Evolutionary conservation across 2,888 invertebrate species (phyloP).

Genomic region (Branchipolynoe longqiensis): DNA sequence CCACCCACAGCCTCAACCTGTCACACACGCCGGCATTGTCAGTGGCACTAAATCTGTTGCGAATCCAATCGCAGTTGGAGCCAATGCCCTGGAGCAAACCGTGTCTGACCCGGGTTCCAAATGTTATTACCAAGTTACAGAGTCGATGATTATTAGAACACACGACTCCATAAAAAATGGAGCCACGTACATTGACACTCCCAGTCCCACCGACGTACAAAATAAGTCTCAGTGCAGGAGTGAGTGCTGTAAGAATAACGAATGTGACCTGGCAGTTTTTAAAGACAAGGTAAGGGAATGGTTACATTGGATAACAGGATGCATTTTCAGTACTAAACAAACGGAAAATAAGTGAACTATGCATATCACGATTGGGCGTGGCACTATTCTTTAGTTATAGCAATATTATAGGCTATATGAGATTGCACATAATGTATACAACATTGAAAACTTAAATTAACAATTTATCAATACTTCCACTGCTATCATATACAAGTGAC

Average conservation of each 20-base stretch:
- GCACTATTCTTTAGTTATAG: too few relatives aligned
- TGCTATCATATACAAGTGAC: too few relatives aligned
- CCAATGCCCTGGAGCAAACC: background rate
- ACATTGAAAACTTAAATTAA: too few relatives aligned
- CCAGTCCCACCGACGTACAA: background rate
- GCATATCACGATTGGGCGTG: too few relatives aligned
- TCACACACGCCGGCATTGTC: too few relatives aligned
- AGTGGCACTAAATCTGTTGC: background rate
- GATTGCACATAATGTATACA: too few relatives aligned
- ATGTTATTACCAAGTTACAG: slow-evolving; percentile 20
- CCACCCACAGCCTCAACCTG: too few relatives aligned
- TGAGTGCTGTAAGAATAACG: slow-evolving; percentile 48
- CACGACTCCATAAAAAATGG: slow-evolving; percentile 49
- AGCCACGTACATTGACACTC: slow-evolving; percentile 29
- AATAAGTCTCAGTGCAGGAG: slow-evolving; percentile 20
- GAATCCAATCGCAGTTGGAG: background rate
- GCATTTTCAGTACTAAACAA: too few relatives aligned
- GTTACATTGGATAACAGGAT: background rate
- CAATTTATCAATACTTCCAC: too few relatives aligned
- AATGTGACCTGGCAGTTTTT: slow-evolving; percentile 58
- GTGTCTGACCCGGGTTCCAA: slow-evolving; percentile 3
- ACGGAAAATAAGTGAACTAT: background rate
- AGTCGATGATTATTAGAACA: slow-evolving; percentile 13
- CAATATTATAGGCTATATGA: too few relatives aligned
- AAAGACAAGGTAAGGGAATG: slow-evolving; percentile 57